Percentiles rank a stretch among this genome's conserved stretches.
These are phyloP conservation scores for Ascidia mentula DNA, from an alignment of 23 tunicate genomes.

Conservation along the genomic window DNA sequence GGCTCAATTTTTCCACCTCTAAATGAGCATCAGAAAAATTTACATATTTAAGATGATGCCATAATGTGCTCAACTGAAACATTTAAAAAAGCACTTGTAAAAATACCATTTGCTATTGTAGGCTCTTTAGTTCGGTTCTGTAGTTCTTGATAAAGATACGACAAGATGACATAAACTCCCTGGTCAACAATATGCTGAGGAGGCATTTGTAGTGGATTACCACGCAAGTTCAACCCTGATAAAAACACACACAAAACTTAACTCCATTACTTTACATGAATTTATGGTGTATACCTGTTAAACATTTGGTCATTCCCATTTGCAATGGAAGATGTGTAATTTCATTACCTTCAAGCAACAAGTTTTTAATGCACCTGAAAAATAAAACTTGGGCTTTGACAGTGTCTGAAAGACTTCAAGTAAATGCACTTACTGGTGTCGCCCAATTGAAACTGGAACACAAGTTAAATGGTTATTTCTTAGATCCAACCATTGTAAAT, in stretches of 20 bases:
- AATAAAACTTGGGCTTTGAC: neutral
- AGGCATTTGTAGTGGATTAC: slow-evolving; percentile 64
- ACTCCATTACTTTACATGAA: neutral
- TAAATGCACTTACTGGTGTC: slow-evolving; percentile 53
- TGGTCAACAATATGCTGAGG: slow-evolving; percentile 73
- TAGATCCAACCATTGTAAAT: slow-evolving; percentile 75
- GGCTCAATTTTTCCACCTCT: slow-evolving; percentile 31
- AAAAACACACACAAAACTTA: neutral
- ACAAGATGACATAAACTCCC: slow-evolving; percentile 82
- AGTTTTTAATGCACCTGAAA: slow-evolving; percentile 59
- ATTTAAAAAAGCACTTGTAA: too few relatives aligned
- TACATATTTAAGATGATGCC: too few relatives aligned
- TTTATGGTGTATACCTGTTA: slow-evolving; percentile 40
- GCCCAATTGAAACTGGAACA: slow-evolving; percentile 62
- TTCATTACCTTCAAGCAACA: slow-evolving; percentile 70
- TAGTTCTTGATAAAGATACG: slow-evolving; percentile 71
- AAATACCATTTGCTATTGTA: neutral
- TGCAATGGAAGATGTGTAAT: slow-evolving; percentile 72
- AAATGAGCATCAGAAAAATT: too few relatives aligned
- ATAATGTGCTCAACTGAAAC: too few relatives aligned
- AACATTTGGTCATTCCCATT: slow-evolving; percentile 58
- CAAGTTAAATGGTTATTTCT: slow-evolving; percentile 57
- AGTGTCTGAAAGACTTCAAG: too few relatives aligned
- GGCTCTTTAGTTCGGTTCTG: slow-evolving; percentile 37
- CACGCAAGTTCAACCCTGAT: slow-evolving; percentile 67